These are phyloP conservation scores for Pachyseris speciosa DNA, from an alignment of 64 coral and sea anemone species.

Conservation along the genomic window DNA sequence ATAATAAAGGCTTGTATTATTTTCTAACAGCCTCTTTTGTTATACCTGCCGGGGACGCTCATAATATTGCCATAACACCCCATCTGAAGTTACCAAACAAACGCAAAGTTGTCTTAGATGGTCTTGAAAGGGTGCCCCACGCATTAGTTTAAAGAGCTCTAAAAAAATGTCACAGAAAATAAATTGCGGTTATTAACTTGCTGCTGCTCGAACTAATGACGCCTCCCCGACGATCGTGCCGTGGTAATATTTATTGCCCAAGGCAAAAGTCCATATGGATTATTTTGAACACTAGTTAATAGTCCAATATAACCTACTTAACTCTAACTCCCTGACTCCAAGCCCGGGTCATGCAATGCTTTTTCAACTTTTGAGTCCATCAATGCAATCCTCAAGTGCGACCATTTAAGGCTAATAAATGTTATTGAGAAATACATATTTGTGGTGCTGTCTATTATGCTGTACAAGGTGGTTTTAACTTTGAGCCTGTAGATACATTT, in stretches of 20 bases:
- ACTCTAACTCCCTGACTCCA: not conserved
- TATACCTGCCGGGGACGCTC: too few relatives aligned
- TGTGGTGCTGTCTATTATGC: not conserved
- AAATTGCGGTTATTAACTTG: not conserved
- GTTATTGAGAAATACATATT: not conserved
- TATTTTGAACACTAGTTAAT: conserved; percentile 15
- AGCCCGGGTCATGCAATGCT: not conserved
- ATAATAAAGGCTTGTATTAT: not conserved
- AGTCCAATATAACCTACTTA: conserved; percentile 11
- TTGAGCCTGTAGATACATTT: too few relatives aligned
- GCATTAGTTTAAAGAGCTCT: not conserved
- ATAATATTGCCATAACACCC: not conserved
- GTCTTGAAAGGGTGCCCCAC: not conserved
- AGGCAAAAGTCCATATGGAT: conserved; percentile 34
- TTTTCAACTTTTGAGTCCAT: not conserved
- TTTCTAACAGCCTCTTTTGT: too few relatives aligned
- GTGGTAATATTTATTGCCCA: conserved; percentile 44
- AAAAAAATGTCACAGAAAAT: not conserved
- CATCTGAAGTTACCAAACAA: not conserved
- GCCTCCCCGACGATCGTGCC: conserved; percentile 31
- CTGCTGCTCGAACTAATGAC: conserved; percentile 11
- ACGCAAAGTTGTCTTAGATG: not conserved
- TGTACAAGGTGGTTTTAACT: not conserved
- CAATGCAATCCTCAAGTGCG: not conserved
- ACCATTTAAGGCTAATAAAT: not conserved